Percentiles rank a stretch among this genome's conserved stretches.
These are phyloP conservation scores for Danio aesculapii DNA, from an alignment of 2,797 vertebrate genomes.

Conservation along the genomic window DNA sequence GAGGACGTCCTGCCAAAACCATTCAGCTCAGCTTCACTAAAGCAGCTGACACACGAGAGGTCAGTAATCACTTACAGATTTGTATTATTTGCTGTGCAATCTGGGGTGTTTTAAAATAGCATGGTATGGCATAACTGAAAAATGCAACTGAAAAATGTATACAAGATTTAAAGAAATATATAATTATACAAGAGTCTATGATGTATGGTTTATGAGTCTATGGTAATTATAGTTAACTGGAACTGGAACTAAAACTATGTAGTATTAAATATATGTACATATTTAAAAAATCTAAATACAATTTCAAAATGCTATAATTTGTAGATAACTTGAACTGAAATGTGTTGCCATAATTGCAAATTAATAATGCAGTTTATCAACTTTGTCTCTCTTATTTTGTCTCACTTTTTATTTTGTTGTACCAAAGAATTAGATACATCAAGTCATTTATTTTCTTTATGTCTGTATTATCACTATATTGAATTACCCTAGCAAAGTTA, in stretches of 20 bases:
- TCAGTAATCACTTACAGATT: slow-evolving; percentile 59
- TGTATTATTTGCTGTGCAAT: background rate
- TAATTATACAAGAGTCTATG: background rate
- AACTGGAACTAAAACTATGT: background rate
- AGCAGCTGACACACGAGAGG: slow-evolving; percentile 62
- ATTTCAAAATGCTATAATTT: too few relatives aligned
- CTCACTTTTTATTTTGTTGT: background rate
- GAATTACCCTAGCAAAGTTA: background rate
- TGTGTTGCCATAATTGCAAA: background rate
- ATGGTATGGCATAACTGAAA: background rate
- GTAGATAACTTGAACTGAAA: too few relatives aligned
- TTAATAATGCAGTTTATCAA: too few relatives aligned
- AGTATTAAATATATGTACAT: too few relatives aligned
- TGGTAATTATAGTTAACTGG: background rate
- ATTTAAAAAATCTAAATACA: too few relatives aligned
- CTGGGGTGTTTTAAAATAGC: background rate
- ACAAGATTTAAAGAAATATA: too few relatives aligned
- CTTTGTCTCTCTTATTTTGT: too few relatives aligned
- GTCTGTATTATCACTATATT: background rate
- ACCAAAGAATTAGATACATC: background rate
- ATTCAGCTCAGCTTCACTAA: slow-evolving; percentile 36
- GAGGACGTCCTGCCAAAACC: slow-evolving; percentile 57
- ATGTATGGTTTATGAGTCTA: too few relatives aligned
- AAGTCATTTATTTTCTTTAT: background rate
- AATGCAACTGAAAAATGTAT: too few relatives aligned